phyloP scores from a whole-genome alignment of 2,888 invertebrate species.

The Drosophila meridionalis region DNA sequence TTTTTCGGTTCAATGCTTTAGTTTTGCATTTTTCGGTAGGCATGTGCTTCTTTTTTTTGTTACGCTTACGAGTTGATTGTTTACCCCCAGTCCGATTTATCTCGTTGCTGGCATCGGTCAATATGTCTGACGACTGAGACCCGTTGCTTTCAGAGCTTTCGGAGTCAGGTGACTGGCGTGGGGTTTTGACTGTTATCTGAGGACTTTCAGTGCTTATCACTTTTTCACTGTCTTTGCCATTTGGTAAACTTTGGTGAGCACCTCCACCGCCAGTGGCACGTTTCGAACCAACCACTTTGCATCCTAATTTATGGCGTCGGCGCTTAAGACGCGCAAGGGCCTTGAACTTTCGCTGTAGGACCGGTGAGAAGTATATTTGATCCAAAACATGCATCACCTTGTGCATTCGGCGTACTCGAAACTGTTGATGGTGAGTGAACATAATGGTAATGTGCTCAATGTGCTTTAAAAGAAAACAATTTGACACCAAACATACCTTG shows the following conservation, averaged over 20 bases:
- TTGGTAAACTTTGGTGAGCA: conserved; percentile 10
- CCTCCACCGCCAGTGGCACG: conserved; percentile 41
- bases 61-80: conserved; percentile 19
- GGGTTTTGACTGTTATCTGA: conserved; percentile 7
- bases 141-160: conserved; percentile 29
- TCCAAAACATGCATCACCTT: conserved; percentile 82
- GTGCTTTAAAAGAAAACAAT: background rate
- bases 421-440: conserved; percentile 52
- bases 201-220: background rate
- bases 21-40: conserved; percentile 41
- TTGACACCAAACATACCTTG: conserved; percentile 67
- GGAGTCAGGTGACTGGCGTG: conserved; percentile 5
- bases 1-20: conserved; percentile 32
- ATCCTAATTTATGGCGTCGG: conserved; percentile 53
- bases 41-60: conserved; percentile 53
- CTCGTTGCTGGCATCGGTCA: conserved; percentile 22
- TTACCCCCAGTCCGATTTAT: conserved; percentile 15
- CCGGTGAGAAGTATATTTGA: conserved; percentile 81
- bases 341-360: conserved; percentile 73
- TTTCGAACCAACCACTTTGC: conserved; percentile 22
- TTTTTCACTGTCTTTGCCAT: background rate
- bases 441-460: conserved; percentile 1
- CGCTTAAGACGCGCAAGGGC: conserved; percentile 59
- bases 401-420: conserved; percentile 75
- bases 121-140: conserved; percentile 26